Percentiles rank a stretch among this genome's conserved stretches.
Evolutionary conservation across 2,888 invertebrate genomes (phyloP).

Genomic region (Rhopalosiphum nymphaeae): DNA sequence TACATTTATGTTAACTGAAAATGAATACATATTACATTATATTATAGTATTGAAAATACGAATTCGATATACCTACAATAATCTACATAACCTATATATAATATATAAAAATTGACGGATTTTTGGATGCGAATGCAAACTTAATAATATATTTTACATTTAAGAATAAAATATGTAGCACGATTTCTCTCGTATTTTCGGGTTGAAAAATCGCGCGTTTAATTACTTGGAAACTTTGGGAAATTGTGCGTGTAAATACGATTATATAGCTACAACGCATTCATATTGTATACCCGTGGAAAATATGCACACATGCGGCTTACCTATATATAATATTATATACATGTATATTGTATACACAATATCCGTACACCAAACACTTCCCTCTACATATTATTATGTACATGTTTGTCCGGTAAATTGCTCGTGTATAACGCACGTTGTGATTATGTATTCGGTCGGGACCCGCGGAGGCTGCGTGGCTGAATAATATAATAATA

Average conservation of each 20-base stretch:
- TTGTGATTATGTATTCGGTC: slow-evolving; percentile 13
- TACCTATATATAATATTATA: neutral
- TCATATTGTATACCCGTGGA: neutral
- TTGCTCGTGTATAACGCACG: slow-evolving; percentile 52
- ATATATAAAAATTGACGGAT: neutral
- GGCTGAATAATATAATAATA: slow-evolving; percentile 40
- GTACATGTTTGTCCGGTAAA: slow-evolving; percentile 33
- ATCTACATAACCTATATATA: neutral
- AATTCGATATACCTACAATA: neutral
- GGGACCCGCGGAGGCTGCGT: neutral
- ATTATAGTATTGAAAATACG: neutral
- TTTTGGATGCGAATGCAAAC: neutral
- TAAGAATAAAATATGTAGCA: neutral
- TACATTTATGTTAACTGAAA: neutral
- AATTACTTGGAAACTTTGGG: slow-evolving; percentile 18
- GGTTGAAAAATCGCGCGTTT: slow-evolving; percentile 15
- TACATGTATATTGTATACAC: no score
- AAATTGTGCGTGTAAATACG: slow-evolving; percentile 49
- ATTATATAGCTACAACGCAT: neutral
- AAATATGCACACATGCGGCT: neutral
- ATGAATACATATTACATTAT: neutral
- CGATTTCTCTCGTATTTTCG: slow-evolving; percentile 23
- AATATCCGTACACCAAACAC: neutral
- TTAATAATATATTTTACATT: neutral
- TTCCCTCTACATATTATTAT: neutral